Evolutionary conservation across 2,797 vertebrate species (phyloP), one percentile per base, ranked within the genome.

Genomic region (Smutsia gigantea): DNA sequence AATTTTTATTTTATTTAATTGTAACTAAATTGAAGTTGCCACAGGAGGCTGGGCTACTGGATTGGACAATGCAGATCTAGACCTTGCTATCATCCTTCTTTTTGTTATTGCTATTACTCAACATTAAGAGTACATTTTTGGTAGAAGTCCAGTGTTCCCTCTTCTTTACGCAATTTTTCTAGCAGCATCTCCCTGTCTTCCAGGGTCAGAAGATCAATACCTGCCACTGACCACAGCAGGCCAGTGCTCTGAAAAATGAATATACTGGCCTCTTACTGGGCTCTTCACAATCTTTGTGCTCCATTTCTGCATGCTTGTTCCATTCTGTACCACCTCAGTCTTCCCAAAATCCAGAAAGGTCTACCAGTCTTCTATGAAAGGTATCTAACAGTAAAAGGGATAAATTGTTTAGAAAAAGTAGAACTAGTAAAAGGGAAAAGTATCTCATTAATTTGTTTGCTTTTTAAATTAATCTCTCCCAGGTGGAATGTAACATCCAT

Each of bases 401-500:
- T 31, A 85, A 42, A 77, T 0, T 14, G n/a, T 72, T 89, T 6
- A 9, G 31, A 72, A 83, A 91, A 93, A 15, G 23, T 5, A 74
- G 18, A 93, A 79, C 0, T 49, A 13, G 85, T 39, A 57, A 51
- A 64, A 87, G 21, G 29, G 31, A 79, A 63, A 96, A 87, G 59
- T 51, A 87, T 29, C 53, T 55, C 63, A 78, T 29, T 85, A 39
- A 63, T 39, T 42, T 69, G 37, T 68, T 78, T 89, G 19, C 19
- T 85, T 83, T 93, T 74, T 53, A 66, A 75, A 81, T 81, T 82
- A 89, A 63, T 66, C 39, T 53, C 51, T 87, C 82, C 37, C n/a
- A 59, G n/a, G 51, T 1, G 49, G 55, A 92, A 86, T 1, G 8
- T 37, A 59, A 63, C 18, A 46, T 6, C 51, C 74, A 42, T 11